Base-by-base conservation (phyloP, 2,113 vertebrate genomes). In the Hemiprocne comata region DNA sequence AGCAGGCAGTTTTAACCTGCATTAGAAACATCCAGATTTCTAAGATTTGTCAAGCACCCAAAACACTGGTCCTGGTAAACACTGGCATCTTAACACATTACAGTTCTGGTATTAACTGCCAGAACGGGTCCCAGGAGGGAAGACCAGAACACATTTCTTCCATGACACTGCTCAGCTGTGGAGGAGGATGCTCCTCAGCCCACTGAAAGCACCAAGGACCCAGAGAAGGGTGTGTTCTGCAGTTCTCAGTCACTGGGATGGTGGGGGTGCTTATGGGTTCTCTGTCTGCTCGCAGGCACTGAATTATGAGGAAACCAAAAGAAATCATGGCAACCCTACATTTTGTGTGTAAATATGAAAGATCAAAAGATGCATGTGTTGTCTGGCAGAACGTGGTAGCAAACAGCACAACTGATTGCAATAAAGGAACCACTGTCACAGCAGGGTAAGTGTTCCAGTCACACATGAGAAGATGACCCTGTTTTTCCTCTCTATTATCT, bases 231-330 rank as follows among this genome's bases (percentile, higher is more conserved):
- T 6, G 9, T 79, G 79, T 74, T 57, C 71, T 48, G 61, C 61
- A 82, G 25, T 28, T 54, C 50, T 60, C 38, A 13, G 34, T 18
- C 33, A 10, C 38, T 51, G 70, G 31, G 79, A 54, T 79, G 8
- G 3, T 11, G 24, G 34, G 6, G 12, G 6, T 42, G 13, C 29
- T 80, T 36, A n/a, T 0, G 0, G 51, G 7, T 24, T 54, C 19
- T 79, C 31, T 50, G 0, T 9, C 21, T 64, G 21, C 67, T 73
- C 7, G 18, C 2, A 88, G 61, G 48, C 75, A 36, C 48, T 25
- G 17, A 62, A 33, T n/a, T 38, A 10, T 2, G 16, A 88, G 28
- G 71, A 88, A 40, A 50, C 6, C 19, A 46, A 34, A 83, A 79
- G 48, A 46, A 73, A 76, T 53, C 77, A 85, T 5, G 5, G 24